Conservation (phyloP, 2,797 vertebrate species). For the Bryconaethiops microstoma region DNA sequence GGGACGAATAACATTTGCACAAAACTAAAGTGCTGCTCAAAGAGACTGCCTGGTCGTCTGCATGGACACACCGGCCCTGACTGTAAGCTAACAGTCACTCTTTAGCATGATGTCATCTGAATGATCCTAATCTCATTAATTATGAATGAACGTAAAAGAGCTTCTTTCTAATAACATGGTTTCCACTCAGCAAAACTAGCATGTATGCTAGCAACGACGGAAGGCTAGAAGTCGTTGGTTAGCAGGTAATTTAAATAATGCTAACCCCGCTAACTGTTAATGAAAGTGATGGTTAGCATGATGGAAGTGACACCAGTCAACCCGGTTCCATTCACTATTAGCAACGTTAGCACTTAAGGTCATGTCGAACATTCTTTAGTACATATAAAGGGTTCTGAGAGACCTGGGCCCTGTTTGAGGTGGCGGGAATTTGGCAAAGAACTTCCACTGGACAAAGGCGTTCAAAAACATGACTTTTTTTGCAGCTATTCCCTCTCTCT, state of each 20-base stretch:
- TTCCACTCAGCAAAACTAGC: background rate
- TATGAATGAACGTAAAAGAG: no score
- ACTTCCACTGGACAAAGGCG: background rate
- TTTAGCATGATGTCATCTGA: background rate
- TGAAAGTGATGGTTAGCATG: background rate
- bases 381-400: background rate
- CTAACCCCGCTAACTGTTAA: background rate
- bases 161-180: background rate
- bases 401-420: background rate
- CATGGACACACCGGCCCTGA: no score
- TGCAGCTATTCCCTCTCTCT: constrained; percentile 14
- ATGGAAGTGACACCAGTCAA: no score
- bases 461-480: background rate
- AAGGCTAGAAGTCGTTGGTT: no score
- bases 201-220: background rate
- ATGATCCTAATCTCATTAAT: background rate
- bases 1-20: no score
- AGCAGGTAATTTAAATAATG: background rate
- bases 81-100: no score
- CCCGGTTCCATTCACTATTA: no score
- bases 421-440: constrained; percentile 2
- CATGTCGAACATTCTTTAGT: no score
- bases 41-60: no score
- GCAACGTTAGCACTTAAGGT: no score
- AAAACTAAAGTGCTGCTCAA: no score